Evolutionary conservation across 2,113 vertebrate species (phyloP).

Genomic region (Trochalopteron elliotii): DNA sequence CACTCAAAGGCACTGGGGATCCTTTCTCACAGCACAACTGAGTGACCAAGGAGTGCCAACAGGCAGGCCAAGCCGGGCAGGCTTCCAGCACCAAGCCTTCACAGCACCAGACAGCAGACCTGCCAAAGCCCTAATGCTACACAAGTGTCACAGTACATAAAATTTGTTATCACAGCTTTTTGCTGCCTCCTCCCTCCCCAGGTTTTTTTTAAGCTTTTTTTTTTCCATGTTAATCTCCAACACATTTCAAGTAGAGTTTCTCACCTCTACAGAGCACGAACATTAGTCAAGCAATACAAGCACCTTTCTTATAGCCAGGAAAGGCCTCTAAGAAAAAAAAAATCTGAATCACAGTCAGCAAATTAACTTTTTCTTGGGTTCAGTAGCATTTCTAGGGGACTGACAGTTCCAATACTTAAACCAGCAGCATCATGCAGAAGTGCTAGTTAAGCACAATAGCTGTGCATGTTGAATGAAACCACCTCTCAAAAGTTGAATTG

Average conservation of each 20-base stretch:
- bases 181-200: fast-evolving
- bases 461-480: neutral
- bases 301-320: neutral
- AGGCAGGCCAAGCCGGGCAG: neutral
- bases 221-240: neutral
- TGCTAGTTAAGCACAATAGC: neutral
- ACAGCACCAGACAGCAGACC: neutral
- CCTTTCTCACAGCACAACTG: neutral
- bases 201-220: neutral
- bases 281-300: neutral
- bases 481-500: neutral
- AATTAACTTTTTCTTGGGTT: neutral
- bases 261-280: neutral
- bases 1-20: neutral
- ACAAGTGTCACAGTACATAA: neutral
- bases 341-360: neutral
- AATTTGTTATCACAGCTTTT: neutral
- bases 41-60: neutral
- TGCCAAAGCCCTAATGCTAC: neutral
- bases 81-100: neutral
- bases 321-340: neutral
- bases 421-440: neutral
- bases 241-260: neutral
- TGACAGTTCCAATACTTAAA: neutral
- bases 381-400: neutral